These are phyloP conservation scores for Pollenia angustigena DNA, from an alignment of 2,888 invertebrate species.

Conservation along the genomic window DNA sequence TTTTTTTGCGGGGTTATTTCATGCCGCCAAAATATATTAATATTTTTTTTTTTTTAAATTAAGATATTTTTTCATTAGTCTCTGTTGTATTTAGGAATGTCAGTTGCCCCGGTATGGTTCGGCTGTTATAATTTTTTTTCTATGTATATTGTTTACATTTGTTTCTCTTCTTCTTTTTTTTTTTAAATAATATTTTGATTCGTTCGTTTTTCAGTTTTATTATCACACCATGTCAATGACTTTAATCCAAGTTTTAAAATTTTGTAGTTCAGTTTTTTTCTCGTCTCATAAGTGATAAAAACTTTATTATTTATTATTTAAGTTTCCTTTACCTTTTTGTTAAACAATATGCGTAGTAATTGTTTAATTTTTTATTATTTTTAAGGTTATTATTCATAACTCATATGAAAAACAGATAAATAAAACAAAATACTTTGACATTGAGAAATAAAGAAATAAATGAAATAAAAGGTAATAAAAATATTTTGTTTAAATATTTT, in stretches of 20 bases:
- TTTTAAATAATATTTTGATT: slow-evolving; percentile 24
- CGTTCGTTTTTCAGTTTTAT: slow-evolving; percentile 39
- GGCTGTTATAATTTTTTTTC: not conserved
- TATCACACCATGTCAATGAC: slow-evolving; percentile 56
- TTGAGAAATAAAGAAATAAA: slow-evolving; percentile 54
- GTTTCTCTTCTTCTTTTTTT: slow-evolving; percentile 16
- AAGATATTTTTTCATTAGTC: not conserved
- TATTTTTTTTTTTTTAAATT: not conserved
- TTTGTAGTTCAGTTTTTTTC: slow-evolving; percentile 12
- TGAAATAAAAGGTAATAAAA: slow-evolving; percentile 13
- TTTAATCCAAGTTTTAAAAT: slow-evolving; percentile 53
- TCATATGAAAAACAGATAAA: slow-evolving; percentile 16
- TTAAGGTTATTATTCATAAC: slow-evolving; percentile 35
- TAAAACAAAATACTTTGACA: slow-evolving; percentile 55
- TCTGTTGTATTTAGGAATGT: not conserved
- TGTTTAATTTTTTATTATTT: slow-evolving; percentile 14
- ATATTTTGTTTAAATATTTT: not conserved
- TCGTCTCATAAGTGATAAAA: slow-evolving; percentile 2
- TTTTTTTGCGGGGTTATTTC: no score
- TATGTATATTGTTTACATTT: slow-evolving; percentile 9
- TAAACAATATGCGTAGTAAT: slow-evolving; percentile 56
- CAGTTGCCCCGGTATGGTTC: not conserved
- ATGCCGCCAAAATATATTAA: no score
- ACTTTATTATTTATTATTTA: slow-evolving; percentile 36
- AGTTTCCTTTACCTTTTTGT: slow-evolving; percentile 39